Evolutionary conservation across 92 coral and sea anemone species (phyloP), one percentile per base, ranked within the genome.

Genomic region (Muricea muricata): DNA sequence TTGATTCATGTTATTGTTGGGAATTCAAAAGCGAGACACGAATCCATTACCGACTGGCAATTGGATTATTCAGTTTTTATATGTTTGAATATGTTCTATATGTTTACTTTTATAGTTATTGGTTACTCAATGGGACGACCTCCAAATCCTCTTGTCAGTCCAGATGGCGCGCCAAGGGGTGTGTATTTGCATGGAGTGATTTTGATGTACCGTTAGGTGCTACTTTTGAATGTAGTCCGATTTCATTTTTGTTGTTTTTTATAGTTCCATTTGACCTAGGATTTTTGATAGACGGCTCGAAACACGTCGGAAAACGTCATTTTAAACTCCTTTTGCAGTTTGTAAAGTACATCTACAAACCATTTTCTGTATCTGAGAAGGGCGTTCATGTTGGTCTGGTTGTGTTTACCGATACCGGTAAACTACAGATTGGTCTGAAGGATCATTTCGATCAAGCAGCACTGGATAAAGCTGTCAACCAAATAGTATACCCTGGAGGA

Each of bases 321-420:
- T 31, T 86, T 13, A 76, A 87, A 23, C 87, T 56, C 14, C 81
- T 86, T 68, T 80, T 83, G 89, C 91, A 94, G 52, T 84, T 92
- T 37, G 89, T 88, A 6, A 92, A 90, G 67, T 68, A 90, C 6
- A 85, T 91, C 50, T 92, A 87, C 81, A 84, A 88, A 69, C 85
- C 81, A 52, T 94, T 94, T 35, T 61, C 85, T 6, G 85, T 94
- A 15, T 79, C 94, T 24, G 87, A 61, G 29, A 68, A 81, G 31
- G 97, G 92, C 7, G 90, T 92, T 24, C 98, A 94, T 56, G 94
- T 90, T 13, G 96, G 93, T 12, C 65, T 92, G 17, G 98, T 87
- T 0, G 84, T 94, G 20, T 91, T 70, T 35, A 88, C 92, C 8
- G 89, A 80, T 24, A 90, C 70, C n/a, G 87, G 91, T 1, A 88